Base-by-base conservation (phyloP, 2,888 invertebrate genomes). In the Mesorhabditis spiculigera region DNA sequence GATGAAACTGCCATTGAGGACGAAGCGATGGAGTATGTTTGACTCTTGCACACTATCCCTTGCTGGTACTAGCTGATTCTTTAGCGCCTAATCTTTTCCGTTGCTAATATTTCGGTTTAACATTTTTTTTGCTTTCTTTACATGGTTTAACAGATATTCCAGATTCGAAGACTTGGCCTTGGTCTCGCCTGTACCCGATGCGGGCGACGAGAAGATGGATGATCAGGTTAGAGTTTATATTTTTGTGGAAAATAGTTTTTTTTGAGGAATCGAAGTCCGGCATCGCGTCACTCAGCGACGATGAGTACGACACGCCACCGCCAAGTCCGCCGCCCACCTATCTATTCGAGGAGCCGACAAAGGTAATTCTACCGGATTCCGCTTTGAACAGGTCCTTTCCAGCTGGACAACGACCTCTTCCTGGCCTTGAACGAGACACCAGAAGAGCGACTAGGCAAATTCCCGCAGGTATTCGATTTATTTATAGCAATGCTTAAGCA, bases 301-400 rank as follows among this genome's bases (percentile, higher is more conserved):
- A 50, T 50, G 58, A 50, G 2, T 50, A 50, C 58, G 58, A 50
- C n/a, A 50, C 58, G n/a, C 58, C 58, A n/a, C 58, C 58, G 1
- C 58, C 58, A 50, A 50, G 58, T 50, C 58, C 58, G 58, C 58
- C 58, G 8, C 58, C 58, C 58, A n/a, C n/a, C 8, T 50, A 13
- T 50, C 58, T 50, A 13, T n/a, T 50, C 8, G 58, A 50, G n/a
- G 58, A 50, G 58, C 58, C 58, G 58, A 50, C 58, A 50, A 50
- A 50, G 58, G 58, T 50, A 13, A 13, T n/a, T 10, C 58, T 50
- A 13, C n/a, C 10, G 8, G 8, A 13, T 10, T 50, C 10, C n/a
- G 2, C n/a, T 50, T 50, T 50, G 8, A 50, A 13, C 8, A 50
- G n/a, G n/a, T 50, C 58, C 8, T 13, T 50, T 50, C n/a, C 58